Evolutionary conservation across 2,113 vertebrate genomes (phyloP), one percentile per base, ranked within the genome.

Genomic region (Indri indri): DNA sequence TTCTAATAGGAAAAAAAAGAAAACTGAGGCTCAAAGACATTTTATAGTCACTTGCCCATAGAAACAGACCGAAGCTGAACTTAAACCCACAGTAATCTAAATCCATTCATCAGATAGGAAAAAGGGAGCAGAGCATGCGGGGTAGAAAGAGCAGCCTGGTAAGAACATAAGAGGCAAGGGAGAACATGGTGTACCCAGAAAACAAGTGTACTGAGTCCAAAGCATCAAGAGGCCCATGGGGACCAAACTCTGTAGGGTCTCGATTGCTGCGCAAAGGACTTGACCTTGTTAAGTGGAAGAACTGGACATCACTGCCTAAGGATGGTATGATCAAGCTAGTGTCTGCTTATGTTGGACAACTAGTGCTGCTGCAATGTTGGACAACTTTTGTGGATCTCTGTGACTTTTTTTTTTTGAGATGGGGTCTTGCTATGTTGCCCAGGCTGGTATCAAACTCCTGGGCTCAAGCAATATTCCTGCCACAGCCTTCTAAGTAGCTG

Each of bases 11-110:
- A 84, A 57, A 45, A 37, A 85, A 86, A 89, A 40, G 68, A 90
- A 92, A 95, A 85, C 45, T 71, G 79, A 95, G 40, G 18, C 40
- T 77, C 40, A 93, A 42, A 95, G 61, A 85, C 27, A 27, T 63
- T 32, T 71, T 50, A 71, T 1, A 20, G 9, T 42, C 17, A 8
- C 81, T 93, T 89, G 11, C 84, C 83, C 57, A 77, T 52, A 88
- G 82, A 95, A 96, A 91, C 27, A 83, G 27, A 90, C 66, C 86
- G 17, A 90, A 92, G 34, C 76, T 59, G 22, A 34, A 66, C 77
- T 88, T 90, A 76, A n/a, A 90, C 59, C 20, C 32, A 50, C 66
- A 89, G n/a, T 79, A 54, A 50, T 88, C 54, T 89, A 88, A 81
- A 87, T 66, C 70, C 27, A 57, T 6, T 84, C 52, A 81, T 61